Base-by-base conservation (phyloP, 2,888 invertebrate species). In the Dicyrtomina minuta region DNA sequence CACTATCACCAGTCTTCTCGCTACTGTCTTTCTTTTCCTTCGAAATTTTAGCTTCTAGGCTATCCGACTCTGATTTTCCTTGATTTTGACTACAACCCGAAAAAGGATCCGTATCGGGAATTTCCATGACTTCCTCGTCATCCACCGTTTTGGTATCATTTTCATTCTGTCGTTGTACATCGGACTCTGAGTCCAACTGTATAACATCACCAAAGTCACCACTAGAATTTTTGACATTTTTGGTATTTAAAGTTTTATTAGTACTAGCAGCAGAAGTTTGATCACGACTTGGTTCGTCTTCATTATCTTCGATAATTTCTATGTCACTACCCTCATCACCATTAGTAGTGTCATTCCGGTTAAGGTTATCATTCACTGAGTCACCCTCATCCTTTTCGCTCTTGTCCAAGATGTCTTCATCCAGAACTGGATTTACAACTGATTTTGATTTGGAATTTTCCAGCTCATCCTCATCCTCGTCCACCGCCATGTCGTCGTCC, bases 1-100 rank as follows among this genome's bases (percentile, higher is more conserved):
- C 64, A 46, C 69, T 68, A 69, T 56, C 56, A 55, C 82, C 84
- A 26, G 85, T 86, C 4, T 87, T 79, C 2, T 80, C 70, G 71
- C 78, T 79, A 62, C 81, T 80, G 49, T 80, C 79, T 26, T 74
- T 74, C 10, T 76, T 67, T 13, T 43, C 56, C 2, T 69, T 55
- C 33, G 61, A 56, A 64, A 17, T 65, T 39, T 65, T 65, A 27
- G 61, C 43, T 22, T 24, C 49, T 20, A 49, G 27, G 2, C 8
- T 41, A 49, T 49, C 44, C 41, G 33, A 64, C 20, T 58, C 67
- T 4, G n/a, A 43, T 65, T 46, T 46, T 12, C 17, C 46, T 46
- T 46, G 53, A 20, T 41, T 17, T 13, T 46, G 27, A 15, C 24
- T 62, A 22, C 49, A 53, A 53, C 65, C 67, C 27, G 67, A 56